phyloP scores from a whole-genome alignment of 2,113 vertebrate species.

The Meleagris gallopavo region DNA sequence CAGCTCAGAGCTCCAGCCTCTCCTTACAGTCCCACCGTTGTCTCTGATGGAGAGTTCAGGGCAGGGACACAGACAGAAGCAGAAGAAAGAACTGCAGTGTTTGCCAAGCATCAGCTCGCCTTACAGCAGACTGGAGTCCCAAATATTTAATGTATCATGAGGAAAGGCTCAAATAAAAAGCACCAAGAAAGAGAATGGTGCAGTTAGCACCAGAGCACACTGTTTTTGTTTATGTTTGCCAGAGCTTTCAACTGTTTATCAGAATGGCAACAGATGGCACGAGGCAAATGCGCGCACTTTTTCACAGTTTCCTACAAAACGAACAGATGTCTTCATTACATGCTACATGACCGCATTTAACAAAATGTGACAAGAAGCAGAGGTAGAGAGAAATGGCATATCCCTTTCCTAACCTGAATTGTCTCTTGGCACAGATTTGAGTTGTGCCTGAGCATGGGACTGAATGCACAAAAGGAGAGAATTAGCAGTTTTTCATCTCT shows the following conservation, averaged over 20 bases:
- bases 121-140: neutral
- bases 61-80: neutral
- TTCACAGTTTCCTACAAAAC: slow-evolving; percentile 76
- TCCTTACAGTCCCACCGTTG: neutral
- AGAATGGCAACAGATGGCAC: slow-evolving; percentile 77
- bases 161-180: slow-evolving; percentile 1
- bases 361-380: slow-evolving; percentile 76
- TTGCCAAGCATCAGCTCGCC: neutral
- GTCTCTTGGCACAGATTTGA: slow-evolving; percentile 57
- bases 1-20: neutral
- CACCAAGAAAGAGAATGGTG: slow-evolving; percentile 52
- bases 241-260: slow-evolving; percentile 74
- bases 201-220: slow-evolving; percentile 18
- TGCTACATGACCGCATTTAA: slow-evolving; percentile 71
- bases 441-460: slow-evolving; percentile 22
- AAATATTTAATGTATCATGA: neutral
- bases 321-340: slow-evolving; percentile 82
- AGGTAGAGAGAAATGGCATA: slow-evolving; percentile 69
- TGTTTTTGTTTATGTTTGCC: slow-evolving; percentile 66
- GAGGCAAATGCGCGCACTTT: slow-evolving; percentile 70
- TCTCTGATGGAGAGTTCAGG: neutral
- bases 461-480: slow-evolving; percentile 37
- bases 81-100: neutral
- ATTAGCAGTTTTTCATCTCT: neutral
- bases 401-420: slow-evolving; percentile 56